A percentile compares a stretch with the other conserved stretches of the same genome.
Evolutionary conservation across 2,888 invertebrate genomes (phyloP).

Genomic region (Pilophorus perplexus): DNA sequence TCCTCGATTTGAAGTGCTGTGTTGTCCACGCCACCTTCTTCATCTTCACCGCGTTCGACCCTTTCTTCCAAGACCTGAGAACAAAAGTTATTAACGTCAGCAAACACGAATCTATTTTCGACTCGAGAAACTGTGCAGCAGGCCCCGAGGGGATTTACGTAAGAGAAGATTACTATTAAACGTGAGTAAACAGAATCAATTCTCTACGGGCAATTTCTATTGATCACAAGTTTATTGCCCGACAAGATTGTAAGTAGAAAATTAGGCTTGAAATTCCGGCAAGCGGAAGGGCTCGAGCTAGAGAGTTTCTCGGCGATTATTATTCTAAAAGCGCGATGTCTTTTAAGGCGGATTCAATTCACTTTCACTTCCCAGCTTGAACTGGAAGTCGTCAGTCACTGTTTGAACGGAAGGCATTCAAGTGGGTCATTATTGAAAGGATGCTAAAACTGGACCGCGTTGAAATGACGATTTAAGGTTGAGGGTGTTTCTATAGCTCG

Average conservation of each 20-base stretch:
- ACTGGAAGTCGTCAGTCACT: no score
- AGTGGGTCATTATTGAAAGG: no score
- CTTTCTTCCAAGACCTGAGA: constrained; percentile 43
- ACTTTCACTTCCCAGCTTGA: constrained; percentile 11
- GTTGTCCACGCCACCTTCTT: constrained; percentile 45
- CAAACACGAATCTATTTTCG: no score
- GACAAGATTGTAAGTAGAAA: background rate
- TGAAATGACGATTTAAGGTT: no score
- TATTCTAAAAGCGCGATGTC: constrained; percentile 12
- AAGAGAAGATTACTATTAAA: no score
- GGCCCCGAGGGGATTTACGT: background rate
- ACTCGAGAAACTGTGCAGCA: no score
- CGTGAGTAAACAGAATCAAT: no score
- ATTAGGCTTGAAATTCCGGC: constrained; percentile 10
- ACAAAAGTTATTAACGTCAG: no score
- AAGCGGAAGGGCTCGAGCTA: background rate
- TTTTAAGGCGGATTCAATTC: constrained; percentile 15
- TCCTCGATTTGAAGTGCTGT: constrained; percentile 49
- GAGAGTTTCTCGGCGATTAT: background rate
- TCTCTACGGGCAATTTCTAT: no score
- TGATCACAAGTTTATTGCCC: background rate
- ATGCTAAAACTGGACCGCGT: no score
- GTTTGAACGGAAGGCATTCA: no score
- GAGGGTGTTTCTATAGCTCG: no score
- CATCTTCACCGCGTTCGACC: constrained; percentile 38